These are phyloP conservation scores for Sebastes kiyomatsui DNA, from an alignment of 2,797 vertebrate species.

Conservation along the genomic window DNA sequence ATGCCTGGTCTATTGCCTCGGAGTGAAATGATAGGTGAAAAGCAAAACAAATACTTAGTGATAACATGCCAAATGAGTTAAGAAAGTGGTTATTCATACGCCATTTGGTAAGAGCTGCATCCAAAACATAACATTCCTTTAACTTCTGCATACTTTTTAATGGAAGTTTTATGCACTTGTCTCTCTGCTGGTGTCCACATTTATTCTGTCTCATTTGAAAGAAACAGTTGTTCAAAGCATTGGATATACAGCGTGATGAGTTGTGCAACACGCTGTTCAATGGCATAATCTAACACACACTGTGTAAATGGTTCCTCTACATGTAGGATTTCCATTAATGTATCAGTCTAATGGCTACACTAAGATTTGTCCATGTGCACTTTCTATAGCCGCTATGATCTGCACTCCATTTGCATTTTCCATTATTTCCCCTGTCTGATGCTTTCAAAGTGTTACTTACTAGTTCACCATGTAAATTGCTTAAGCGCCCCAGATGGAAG, in stretches of 20 bases:
- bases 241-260: constrained; percentile 6
- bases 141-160: constrained; percentile 22
- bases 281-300: constrained; percentile 30
- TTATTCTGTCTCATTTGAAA: constrained; percentile 40
- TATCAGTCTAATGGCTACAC: constrained; percentile 47
- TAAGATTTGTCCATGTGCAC: constrained; percentile 27
- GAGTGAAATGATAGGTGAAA: no score
- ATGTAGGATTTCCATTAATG: constrained; percentile 47
- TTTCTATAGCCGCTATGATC: constrained; percentile 36
- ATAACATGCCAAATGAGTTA: no score
- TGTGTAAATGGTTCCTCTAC: constrained; percentile 44
- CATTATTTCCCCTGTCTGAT: constrained; percentile 56
- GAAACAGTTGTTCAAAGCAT: constrained; percentile 3
- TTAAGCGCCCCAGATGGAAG: constrained; percentile 46
- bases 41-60: no score
- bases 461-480: constrained; percentile 48
- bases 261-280: constrained; percentile 30
- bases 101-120: no score
- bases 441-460: constrained; percentile 51
- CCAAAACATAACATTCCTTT: no score
- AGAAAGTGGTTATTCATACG: no score
- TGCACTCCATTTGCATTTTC: constrained; percentile 58
- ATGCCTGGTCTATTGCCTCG: no score
- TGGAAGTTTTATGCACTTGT: constrained; percentile 39
- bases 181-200: constrained; percentile 44